Evolutionary conservation across 2,113 vertebrate species (phyloP), one percentile per base, ranked within the genome.

Genomic region (Phalacrocorax carbo): DNA sequence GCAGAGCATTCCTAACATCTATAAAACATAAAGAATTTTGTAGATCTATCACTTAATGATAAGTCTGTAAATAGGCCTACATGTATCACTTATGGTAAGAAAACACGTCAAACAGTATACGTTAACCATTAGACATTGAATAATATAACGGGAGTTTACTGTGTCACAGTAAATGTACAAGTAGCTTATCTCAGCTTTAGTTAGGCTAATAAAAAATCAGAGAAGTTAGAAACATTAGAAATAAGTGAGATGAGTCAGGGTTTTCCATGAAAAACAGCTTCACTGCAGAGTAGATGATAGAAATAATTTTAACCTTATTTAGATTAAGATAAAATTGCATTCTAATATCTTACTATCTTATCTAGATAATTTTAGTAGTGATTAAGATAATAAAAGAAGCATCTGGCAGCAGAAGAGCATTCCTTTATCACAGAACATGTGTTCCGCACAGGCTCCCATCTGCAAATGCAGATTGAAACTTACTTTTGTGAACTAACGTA

Each of bases 261-360:
- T 69, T 90, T 94, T 80, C 79, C 40, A 73, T 23, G 30, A 94
- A 95, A 93, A 93, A 69, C 25, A 88, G 82, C 44, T 92, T 94
- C 66, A 77, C 22, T 49, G 14, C 40, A 61, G 66, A 92, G 36
- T 36, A 92, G 75, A 91, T 95, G 94, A 92, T 66, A 73, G 93
- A 93, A 97, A 96, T 54, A 76, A 92, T 72, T 93, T 85, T 90
- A 94, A 66, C 91, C 76, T 96, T 96, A 92, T 93, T 95, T 96
- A 97, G 93, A 80, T 93, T 83, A 80, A 86, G 88, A 92, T 82
- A 86, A 96, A 95, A 80, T 66, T 51, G 30, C 58, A 81, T 77
- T 83, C 82, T 80, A 61, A 52, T 70, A 86, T 80, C 30, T 66
- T 54, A 62, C 54, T 90, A 49, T 92, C 79, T 97, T 92, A 92